Conservation (phyloP, 2,888 invertebrate genomes). For the Dicycla oo region DNA sequence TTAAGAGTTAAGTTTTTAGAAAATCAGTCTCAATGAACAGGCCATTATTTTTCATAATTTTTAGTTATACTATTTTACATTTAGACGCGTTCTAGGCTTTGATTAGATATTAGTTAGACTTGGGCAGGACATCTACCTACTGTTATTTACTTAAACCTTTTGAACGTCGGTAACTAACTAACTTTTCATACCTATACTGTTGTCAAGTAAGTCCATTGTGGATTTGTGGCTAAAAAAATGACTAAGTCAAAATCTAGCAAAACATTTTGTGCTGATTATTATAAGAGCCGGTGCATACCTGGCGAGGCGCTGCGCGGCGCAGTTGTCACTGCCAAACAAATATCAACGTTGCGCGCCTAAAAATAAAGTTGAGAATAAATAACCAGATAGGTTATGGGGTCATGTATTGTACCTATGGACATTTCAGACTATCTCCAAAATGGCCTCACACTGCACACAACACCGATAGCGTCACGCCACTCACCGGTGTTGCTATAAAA, state of each 20-base stretch:
- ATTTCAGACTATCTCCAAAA: no score
- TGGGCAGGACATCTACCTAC: constrained; percentile 39
- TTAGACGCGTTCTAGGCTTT: constrained; percentile 70
- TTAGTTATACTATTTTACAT: constrained; percentile 77
- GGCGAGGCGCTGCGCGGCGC: no score
- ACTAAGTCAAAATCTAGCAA: constrained; percentile 9
- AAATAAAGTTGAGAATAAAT: no score
- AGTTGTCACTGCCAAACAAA: no score
- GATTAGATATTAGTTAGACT: constrained; percentile 56
- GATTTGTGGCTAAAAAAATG: no score
- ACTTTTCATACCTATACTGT: constrained; percentile 2
- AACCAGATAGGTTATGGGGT: no score
- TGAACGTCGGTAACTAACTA: constrained; percentile 24
- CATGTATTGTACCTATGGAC: no score
- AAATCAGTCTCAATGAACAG: constrained; percentile 90
- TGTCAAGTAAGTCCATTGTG: neutral
- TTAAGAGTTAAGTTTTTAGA: constrained; percentile 86
- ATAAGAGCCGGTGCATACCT: no score
- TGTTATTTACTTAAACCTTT: constrained; percentile 33
- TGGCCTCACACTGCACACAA: no score
- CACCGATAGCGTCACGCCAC: no score
- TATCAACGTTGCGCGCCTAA: no score
- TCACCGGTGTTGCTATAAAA: no score
- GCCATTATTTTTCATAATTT: constrained; percentile 85
- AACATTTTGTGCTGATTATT: neutral